Evolutionary conservation across 2,797 vertebrate genomes (phyloP), one percentile per base, ranked within the genome.

Genomic region (Menidia menidia): DNA sequence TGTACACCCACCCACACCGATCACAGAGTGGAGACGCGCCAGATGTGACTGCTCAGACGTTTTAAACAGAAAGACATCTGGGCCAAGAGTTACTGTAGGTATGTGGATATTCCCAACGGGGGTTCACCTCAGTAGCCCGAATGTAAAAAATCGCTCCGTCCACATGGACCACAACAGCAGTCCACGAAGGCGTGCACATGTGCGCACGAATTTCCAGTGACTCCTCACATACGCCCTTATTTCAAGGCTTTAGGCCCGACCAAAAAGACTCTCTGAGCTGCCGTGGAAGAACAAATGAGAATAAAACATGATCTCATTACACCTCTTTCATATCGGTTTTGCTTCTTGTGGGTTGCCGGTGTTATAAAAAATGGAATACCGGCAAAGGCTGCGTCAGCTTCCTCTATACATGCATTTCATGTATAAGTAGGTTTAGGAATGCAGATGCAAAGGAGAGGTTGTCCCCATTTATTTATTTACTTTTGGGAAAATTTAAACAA

Each of bases 51-150:
- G 55, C 64, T 68, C 74, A 71, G 85, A 85, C 84, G 71, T 25
- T 68, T 57, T 44, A 75, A 87, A 66, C 75, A 69, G 74, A 75
- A 55, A 61, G 79, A 89, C 91, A 93, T 92, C 90, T 92, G 92
- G 86, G 82, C 77, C 66, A 81, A 79, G 53, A 9, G 81, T 91
- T 87, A 16, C 51, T 53, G 30, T 31, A 89, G 76, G 63, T 73
- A 74, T 75, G 79, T 48, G 73, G 53, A 80, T 68, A 78, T 71
- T 87, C 86, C 89, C 85, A 50, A 62, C 2, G 78, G 74, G 82
- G 6, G 12, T 44, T 74, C 68, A 73, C 79, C 77, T 80, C 75
- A 50, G 32, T 48, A 57, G 70, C 69, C 62, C 50, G 43, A 76
- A 79, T 43, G 18, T 18, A 75, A 25, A 47, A 1, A 16, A 19